These are phyloP conservation scores for Antechinus flavipes DNA, from an alignment of 2,113 vertebrate genomes.

Conservation along the genomic window DNA sequence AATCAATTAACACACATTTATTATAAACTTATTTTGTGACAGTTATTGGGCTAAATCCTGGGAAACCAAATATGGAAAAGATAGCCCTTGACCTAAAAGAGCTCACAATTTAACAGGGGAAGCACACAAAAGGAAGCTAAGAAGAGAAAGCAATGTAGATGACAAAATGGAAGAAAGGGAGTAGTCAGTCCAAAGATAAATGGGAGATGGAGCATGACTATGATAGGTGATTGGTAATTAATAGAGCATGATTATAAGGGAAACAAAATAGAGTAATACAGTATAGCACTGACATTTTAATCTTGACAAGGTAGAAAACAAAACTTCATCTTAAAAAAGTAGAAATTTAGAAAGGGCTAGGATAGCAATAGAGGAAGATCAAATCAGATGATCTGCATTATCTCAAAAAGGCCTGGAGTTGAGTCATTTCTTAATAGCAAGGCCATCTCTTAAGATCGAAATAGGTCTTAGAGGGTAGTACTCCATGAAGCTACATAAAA, in stretches of 20 bases:
- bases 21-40: background rate
- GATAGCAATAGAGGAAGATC: background rate
- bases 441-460: background rate
- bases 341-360: background rate
- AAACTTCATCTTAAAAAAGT: background rate
- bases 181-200: background rate
- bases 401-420: background rate
- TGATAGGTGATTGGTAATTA: background rate
- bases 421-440: background rate
- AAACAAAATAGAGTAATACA: background rate
- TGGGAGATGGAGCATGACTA: background rate
- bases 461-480: background rate
- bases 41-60: background rate
- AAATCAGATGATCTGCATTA: background rate
- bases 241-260: background rate
- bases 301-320: background rate
- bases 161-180: background rate
- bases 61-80: background rate
- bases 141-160: background rate
- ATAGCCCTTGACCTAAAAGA: background rate
- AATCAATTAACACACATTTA: background rate
- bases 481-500: background rate
- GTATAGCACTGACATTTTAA: background rate
- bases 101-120: background rate
- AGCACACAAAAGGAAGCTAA: background rate